Conservation (phyloP, 92 coral and sea anemone genomes). For the Parazoanthus darwini region DNA sequence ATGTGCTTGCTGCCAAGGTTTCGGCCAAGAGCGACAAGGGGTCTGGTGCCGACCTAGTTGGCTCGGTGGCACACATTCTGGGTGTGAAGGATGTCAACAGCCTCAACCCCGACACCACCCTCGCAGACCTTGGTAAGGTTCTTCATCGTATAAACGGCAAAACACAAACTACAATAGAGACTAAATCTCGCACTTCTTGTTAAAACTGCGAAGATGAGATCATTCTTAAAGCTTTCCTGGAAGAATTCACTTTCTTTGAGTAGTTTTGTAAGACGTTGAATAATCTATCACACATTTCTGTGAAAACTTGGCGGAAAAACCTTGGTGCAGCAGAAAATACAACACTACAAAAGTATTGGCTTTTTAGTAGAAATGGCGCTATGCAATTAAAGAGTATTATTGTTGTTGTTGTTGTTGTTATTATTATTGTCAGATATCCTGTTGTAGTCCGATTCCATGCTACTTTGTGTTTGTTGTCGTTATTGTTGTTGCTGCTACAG, state of each 20-base stretch:
- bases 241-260: too few relatives aligned
- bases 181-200: neutral
- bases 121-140: constrained; percentile 77
- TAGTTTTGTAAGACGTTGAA: neutral
- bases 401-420: too few relatives aligned
- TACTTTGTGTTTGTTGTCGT: too few relatives aligned
- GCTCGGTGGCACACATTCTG: constrained; percentile 74
- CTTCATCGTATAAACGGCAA: neutral
- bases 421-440: too few relatives aligned
- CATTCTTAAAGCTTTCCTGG: neutral
- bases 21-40: constrained; percentile 60
- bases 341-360: too few relatives aligned
- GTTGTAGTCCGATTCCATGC: too few relatives aligned
- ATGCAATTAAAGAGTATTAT: too few relatives aligned
- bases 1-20: constrained; percentile 72
- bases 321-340: too few relatives aligned
- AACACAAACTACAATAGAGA: neutral
- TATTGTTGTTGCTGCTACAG: too few relatives aligned
- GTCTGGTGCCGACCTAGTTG: constrained; percentile 79
- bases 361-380: too few relatives aligned
- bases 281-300: too few relatives aligned
- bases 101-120: constrained; percentile 75
- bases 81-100: constrained; percentile 76
- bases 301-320: too few relatives aligned
- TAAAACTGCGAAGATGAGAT: neutral